Evolutionary conservation across 2,113 vertebrate species (phyloP), one percentile per base, ranked within the genome.

Genomic region (Brachyistius frenatus): DNA sequence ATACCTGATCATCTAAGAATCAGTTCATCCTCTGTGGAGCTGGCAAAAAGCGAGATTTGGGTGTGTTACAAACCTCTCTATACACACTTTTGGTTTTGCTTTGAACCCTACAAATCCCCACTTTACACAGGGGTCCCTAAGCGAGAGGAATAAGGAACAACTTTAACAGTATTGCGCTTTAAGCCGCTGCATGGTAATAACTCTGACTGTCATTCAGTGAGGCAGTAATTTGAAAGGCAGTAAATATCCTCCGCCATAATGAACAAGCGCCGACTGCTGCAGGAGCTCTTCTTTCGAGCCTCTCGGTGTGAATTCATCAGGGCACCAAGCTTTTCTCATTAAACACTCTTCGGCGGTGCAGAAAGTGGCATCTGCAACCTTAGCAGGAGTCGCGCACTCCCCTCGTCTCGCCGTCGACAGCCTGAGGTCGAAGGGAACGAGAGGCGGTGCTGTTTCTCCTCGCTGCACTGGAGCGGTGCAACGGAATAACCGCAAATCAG

Each of bases 321-420:
- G 68, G 80, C 83, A 37, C 78, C 76, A 37, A 73, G 72, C 69
- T 86, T 66, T 78, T 74, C 87, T 89, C 88, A 85, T 90, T 86
- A 88, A 86, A 81, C 86, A 81, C 74, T 81, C 74, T 66, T 87
- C 37, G 36, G 47, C 57, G 15, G 57, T 61, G 70, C 78, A 46
- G 88, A 83, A 63, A 83, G 76, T 73, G 76, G 66, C 86, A 89
- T 87, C 88, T 91, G 86, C 71, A 82, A 37, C 70, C 86, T 72
- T 83, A 75, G 86, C 88, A 56, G 88, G 90, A 89, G 86, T 58
- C 67, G 6, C 41, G 31, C 37, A 7, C 57, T 4, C 56, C 44
- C 66, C 60, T 64, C 76, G 62, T 66, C 63, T 66, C 57, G 2
- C 69, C 36, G 81, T 1, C 60, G 68, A 83, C 85, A 49, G 79